Percentiles rank a stretch among this genome's conserved stretches.
These are phyloP conservation scores for Agonopterix alstromeriana DNA, from an alignment of 2,888 invertebrate genomes.

Conservation along the genomic window DNA sequence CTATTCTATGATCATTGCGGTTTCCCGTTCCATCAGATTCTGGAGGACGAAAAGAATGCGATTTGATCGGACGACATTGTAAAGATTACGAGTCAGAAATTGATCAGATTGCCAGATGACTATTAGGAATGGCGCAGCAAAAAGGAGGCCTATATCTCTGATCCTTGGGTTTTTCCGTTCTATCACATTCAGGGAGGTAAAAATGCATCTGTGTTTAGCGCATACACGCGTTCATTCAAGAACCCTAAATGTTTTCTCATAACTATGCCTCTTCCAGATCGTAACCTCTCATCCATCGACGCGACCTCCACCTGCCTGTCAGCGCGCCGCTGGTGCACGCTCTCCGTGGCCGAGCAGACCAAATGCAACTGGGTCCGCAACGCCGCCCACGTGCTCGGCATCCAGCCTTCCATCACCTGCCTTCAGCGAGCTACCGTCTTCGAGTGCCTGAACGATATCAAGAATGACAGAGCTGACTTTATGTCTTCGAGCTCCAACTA, in stretches of 20 bases:
- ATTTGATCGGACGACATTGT: too few species aligned
- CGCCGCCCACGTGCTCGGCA: conserved; percentile 73
- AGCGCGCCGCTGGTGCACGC: conserved; percentile 78
- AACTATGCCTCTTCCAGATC: conserved; percentile 31
- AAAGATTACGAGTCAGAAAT: too few species aligned
- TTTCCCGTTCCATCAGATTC: too few species aligned
- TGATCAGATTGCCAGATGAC: too few species aligned
- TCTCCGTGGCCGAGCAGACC: conserved; percentile 60
- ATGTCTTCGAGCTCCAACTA: conserved; percentile 79
- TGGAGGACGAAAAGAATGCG: too few species aligned
- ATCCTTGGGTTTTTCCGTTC: too few species aligned
- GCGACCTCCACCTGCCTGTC: conserved; percentile 40
- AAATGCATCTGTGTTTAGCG: too few species aligned
- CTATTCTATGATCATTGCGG: too few species aligned
- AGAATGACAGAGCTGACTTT: conserved; percentile 70
- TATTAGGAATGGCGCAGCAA: too few species aligned
- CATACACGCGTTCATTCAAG: too few species aligned
- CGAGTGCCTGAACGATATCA: conserved; percentile 74
- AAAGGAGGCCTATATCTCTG: too few species aligned
- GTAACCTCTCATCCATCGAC: conserved; percentile 34
- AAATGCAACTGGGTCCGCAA: conserved; percentile 79
- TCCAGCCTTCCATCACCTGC: conserved; percentile 77
- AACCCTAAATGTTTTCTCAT: background rate
- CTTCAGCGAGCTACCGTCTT: conserved; percentile 55
- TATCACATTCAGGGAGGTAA: too few species aligned